These are phyloP conservation scores for Oostethus manadensis DNA, from an alignment of 2,113 vertebrate genomes.

Conservation along the genomic window DNA sequence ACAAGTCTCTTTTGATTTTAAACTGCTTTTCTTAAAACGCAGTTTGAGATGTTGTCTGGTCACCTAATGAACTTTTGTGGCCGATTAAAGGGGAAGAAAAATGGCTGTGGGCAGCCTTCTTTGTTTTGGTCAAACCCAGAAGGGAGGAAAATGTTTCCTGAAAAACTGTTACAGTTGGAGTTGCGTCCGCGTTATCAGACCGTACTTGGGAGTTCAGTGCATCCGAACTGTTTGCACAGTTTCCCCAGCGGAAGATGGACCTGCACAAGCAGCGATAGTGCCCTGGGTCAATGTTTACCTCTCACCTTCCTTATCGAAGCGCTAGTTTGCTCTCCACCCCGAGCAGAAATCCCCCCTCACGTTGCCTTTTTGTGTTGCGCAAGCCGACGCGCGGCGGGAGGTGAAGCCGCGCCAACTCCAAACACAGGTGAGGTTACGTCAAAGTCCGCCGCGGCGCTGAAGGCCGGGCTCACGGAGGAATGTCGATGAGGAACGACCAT, in stretches of 20 bases:
- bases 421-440: neutral
- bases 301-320: constrained; percentile 61
- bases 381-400: constrained; percentile 11
- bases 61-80: no score
- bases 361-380: constrained; percentile 33
- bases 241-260: constrained; percentile 57
- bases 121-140: no score
- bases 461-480: constrained; percentile 13
- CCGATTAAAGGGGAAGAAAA: no score
- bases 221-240: constrained; percentile 53
- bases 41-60: no score
- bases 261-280: constrained; percentile 52
- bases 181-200: constrained; percentile 31
- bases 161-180: neutral
- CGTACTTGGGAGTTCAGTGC: constrained; percentile 35
- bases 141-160: neutral
- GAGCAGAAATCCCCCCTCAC: constrained; percentile 31
- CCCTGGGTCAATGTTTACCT: constrained; percentile 63
- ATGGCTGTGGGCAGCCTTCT: no score
- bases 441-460: neutral
- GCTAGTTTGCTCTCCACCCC: constrained; percentile 48
- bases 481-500: constrained; percentile 9
- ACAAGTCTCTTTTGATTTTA: no score
- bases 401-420: constrained; percentile 12
- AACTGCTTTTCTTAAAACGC: no score